These are phyloP conservation scores for Brassicogethes aeneus DNA, from an alignment of 2,888 invertebrate genomes.

Conservation along the genomic window DNA sequence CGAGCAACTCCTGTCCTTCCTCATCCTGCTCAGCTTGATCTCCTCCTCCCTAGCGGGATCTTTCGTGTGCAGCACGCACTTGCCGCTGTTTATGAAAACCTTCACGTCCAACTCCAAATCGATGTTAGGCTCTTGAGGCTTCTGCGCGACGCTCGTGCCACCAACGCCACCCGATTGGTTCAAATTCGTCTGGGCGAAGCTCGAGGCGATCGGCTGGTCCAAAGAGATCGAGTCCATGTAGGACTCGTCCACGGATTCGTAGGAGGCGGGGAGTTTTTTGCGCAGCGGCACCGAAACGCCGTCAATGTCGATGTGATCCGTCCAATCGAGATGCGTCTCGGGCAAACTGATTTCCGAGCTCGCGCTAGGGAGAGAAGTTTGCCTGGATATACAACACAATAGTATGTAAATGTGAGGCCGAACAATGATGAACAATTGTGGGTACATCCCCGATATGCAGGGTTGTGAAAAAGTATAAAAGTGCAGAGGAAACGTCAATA, in stretches of 20 bases:
- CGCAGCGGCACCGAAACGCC: conserved; percentile 56
- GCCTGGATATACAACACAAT: conserved; percentile 48
- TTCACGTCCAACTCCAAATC: conserved; percentile 95
- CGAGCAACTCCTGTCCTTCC: conserved; percentile 55
- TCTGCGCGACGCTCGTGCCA: conserved; percentile 40
- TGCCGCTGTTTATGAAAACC: conserved; percentile 84
- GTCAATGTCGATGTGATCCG: conserved; percentile 53
- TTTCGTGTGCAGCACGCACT: conserved; percentile 93
- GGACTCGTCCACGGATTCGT: conserved; percentile 29
- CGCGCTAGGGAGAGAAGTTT: conserved; percentile 71
- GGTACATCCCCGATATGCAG: no score
- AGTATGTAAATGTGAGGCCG: no score
- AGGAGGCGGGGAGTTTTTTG: conserved; percentile 42
- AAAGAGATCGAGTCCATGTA: conserved; percentile 21
- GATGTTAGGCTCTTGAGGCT: conserved; percentile 79
- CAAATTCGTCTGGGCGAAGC: conserved; percentile 13
- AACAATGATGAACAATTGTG: no score
- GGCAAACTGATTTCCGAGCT: conserved; percentile 58
- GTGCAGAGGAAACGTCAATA: no score
- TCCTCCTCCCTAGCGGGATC: conserved; percentile 63
- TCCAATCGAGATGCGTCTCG: conserved; percentile 50
- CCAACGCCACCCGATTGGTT: conserved; percentile 19
- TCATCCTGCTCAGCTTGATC: conserved; percentile 55
- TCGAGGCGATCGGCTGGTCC: conserved; percentile 20
- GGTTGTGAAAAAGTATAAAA: no score